Evolutionary conservation across 92 coral and sea anemone genomes (phyloP).

Genomic region (Actinostola sp.): DNA sequence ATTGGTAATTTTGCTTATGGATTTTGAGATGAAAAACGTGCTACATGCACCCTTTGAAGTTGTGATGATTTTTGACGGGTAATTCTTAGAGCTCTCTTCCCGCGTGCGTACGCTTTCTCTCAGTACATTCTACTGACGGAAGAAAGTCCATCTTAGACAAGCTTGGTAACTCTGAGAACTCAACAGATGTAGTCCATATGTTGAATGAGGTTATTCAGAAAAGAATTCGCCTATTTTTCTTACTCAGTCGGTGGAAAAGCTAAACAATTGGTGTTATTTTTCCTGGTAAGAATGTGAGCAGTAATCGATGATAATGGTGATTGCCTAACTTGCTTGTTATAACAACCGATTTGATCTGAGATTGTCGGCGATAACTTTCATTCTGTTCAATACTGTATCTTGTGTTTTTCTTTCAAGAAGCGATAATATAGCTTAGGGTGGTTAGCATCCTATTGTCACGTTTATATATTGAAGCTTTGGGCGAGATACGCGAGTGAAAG

Average conservation of each 20-base stretch:
- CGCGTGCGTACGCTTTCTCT: neutral
- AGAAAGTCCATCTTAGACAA: slow-evolving; percentile 10
- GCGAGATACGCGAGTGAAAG: slow-evolving; percentile 1
- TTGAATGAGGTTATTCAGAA: slow-evolving; percentile 58
- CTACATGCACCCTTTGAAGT: neutral
- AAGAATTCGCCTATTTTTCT: slow-evolving; percentile 72
- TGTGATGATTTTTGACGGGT: neutral
- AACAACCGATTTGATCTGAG: neutral
- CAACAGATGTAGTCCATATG: slow-evolving; percentile 85
- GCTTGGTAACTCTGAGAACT: slow-evolving; percentile 70
- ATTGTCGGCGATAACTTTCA: neutral
- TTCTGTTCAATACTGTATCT: slow-evolving; percentile 1
- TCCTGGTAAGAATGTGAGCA: slow-evolving; percentile 38
- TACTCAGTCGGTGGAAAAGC: slow-evolving; percentile 84
- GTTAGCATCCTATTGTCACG: slow-evolving; percentile 4
- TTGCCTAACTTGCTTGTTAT: slow-evolving; percentile 17
- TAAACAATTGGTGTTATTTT: slow-evolving; percentile 77
- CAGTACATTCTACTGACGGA: slow-evolving; percentile 13
- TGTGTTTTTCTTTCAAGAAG: neutral
- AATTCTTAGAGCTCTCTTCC: neutral
- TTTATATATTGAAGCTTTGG: neutral
- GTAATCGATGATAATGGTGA: slow-evolving; percentile 21
- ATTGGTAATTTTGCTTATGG: neutral
- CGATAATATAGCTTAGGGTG: neutral
- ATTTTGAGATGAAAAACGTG: neutral